phyloP scores from a whole-genome alignment of 2,113 vertebrate species.

The Pedionomus torquatus region DNA sequence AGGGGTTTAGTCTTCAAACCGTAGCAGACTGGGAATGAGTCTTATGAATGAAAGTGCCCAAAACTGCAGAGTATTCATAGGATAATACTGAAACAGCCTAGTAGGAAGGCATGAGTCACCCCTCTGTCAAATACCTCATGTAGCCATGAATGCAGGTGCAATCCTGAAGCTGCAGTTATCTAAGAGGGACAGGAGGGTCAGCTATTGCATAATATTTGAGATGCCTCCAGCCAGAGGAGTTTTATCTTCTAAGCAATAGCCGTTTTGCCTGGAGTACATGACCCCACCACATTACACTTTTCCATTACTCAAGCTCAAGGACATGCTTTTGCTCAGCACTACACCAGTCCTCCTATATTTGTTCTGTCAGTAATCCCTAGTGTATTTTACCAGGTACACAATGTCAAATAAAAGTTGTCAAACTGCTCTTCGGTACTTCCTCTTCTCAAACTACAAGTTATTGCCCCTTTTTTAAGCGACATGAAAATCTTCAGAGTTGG shows the following conservation, averaged over 20 bases:
- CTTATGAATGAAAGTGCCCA: fast-evolving
- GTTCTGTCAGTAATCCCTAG: background rate
- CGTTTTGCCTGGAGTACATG: background rate
- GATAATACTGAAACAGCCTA: background rate
- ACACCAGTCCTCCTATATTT: background rate
- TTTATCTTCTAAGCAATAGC: background rate
- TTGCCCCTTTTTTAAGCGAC: background rate
- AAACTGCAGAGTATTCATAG: background rate
- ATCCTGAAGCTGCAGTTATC: background rate
- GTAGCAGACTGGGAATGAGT: fast-evolving
- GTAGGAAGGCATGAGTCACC: background rate
- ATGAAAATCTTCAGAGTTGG: fast-evolving
- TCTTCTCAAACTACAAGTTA: background rate
- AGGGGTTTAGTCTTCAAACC: background rate
- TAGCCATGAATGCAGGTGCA: background rate
- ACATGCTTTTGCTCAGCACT: background rate
- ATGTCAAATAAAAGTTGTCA: background rate
- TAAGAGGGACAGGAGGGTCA: fast-evolving
- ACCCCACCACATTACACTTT: background rate
- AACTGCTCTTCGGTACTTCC: background rate
- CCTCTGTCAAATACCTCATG: background rate
- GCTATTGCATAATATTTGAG: background rate
- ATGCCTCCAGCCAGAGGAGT: fast-evolving
- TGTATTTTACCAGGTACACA: background rate
- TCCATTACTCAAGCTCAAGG: slow-evolving; percentile 14